Percentiles rank a stretch among this genome's conserved stretches.
phyloP scores from a whole-genome alignment of 2,888 invertebrate genomes.

The Vannuccia rotundouncinata region DNA sequence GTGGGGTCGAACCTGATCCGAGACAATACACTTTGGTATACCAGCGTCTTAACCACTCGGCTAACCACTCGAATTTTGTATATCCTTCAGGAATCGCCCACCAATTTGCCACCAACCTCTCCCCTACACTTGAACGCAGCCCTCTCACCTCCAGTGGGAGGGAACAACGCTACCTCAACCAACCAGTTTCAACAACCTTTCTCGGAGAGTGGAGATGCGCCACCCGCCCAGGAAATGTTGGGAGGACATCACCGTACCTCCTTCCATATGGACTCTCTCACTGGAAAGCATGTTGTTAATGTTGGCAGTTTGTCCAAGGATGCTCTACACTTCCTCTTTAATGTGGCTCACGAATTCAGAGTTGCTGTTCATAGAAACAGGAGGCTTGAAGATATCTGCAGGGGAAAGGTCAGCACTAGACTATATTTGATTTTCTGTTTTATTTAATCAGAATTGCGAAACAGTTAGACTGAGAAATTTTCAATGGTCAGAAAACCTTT shows the following conservation, averaged over 20 bases:
- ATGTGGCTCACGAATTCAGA: slow-evolving; percentile 76
- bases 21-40: too few relatives aligned
- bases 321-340: slow-evolving; percentile 78
- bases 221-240: background rate
- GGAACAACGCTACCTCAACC: background rate
- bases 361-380: slow-evolving; percentile 75
- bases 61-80: background rate
- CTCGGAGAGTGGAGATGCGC: background rate
- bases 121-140: background rate
- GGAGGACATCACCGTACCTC: slow-evolving; percentile 28
- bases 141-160: background rate
- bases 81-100: background rate
- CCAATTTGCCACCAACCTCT: background rate
- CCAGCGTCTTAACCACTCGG: too few relatives aligned
- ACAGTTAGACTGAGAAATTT: too few relatives aligned
- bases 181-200: background rate
- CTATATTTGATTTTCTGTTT: too few relatives aligned
- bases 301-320: slow-evolving; percentile 81
- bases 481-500: too few relatives aligned
- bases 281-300: slow-evolving; percentile 72
- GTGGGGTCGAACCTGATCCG: too few relatives aligned
- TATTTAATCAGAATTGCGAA: too few relatives aligned
- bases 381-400: slow-evolving; percentile 73
- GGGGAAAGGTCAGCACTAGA: slow-evolving; percentile 60
- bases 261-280: slow-evolving; percentile 40